Evolutionary conservation across 1,140 invertebrate genomes (phyloP).

Genomic region (Penaeus japonicus): DNA sequence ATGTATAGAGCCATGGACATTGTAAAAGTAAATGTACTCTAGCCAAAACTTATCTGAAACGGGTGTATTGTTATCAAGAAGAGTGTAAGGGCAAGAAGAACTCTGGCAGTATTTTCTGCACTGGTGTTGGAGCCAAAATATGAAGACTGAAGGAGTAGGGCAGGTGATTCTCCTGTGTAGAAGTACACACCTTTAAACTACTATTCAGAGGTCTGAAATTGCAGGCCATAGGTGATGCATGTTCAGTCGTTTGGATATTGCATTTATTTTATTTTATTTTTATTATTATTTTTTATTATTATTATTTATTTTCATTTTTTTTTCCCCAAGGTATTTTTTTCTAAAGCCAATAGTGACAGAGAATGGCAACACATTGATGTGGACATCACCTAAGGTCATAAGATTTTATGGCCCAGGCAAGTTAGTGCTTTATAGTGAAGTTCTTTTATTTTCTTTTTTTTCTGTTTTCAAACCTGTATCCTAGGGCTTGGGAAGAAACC

Average conservation of each 20-base stretch:
- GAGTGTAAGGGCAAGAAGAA: constrained; percentile 9
- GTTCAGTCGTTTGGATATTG: too few relatives aligned
- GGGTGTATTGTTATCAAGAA: constrained; percentile 23
- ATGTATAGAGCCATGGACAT: too few relatives aligned
- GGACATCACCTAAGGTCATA: too few relatives aligned
- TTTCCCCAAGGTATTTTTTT: too few relatives aligned
- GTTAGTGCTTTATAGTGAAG: background rate
- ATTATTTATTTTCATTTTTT: too few relatives aligned
- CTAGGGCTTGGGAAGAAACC: background rate
- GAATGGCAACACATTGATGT: too few relatives aligned
- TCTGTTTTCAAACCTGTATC: background rate
- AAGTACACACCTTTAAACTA: constrained; percentile 3
- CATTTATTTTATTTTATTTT: too few relatives aligned
- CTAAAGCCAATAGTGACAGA: too few relatives aligned
- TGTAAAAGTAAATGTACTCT: background rate
- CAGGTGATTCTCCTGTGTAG: background rate
- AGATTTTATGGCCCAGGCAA: too few relatives aligned
- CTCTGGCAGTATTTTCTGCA: background rate
- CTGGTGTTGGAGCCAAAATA: constrained; percentile 15
- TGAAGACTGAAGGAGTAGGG: background rate
- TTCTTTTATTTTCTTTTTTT: background rate
- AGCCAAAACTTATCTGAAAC: constrained; percentile 24
- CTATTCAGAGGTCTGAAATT: too few relatives aligned
- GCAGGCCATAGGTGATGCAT: too few relatives aligned
- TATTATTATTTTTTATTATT: too few relatives aligned